phyloP scores from a whole-genome alignment of 2,113 vertebrate genomes.

The Muscicapa adusta region DNA sequence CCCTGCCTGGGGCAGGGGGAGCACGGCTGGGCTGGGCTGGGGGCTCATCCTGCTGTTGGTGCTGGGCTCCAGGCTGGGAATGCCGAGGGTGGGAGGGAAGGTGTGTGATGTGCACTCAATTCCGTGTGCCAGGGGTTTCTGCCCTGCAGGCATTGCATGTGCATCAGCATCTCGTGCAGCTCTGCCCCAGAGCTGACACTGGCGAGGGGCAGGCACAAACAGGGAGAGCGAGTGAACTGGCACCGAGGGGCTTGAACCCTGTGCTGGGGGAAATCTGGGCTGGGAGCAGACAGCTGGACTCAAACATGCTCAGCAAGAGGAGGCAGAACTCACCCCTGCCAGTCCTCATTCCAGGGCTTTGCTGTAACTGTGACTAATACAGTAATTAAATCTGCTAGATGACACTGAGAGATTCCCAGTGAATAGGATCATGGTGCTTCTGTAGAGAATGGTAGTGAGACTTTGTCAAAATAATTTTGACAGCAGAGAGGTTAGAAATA shows the following conservation, averaged over 20 bases:
- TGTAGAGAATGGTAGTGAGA: background rate
- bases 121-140: background rate
- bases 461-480: background rate
- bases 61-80: too few relatives aligned
- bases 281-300: background rate
- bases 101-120: fast-evolving
- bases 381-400: background rate
- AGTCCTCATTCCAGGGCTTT: background rate
- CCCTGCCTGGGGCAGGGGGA: background rate
- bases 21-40: background rate
- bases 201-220: background rate
- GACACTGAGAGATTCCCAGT: background rate
- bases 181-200: background rate
- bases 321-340: background rate
- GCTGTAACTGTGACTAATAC: background rate
- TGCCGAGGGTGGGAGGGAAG: background rate
- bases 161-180: fast-evolving
- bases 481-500: background rate
- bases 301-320: background rate
- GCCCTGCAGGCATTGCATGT: background rate
- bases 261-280: background rate
- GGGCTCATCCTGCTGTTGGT: background rate
- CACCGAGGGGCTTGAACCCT: fast-evolving
- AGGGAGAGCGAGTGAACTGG: background rate
- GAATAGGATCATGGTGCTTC: background rate